A percentile compares a stretch with the other conserved stretches of the same genome.
phyloP scores from a whole-genome alignment of 2,797 vertebrate species.

The Lithobates sylvaticus region DNA sequence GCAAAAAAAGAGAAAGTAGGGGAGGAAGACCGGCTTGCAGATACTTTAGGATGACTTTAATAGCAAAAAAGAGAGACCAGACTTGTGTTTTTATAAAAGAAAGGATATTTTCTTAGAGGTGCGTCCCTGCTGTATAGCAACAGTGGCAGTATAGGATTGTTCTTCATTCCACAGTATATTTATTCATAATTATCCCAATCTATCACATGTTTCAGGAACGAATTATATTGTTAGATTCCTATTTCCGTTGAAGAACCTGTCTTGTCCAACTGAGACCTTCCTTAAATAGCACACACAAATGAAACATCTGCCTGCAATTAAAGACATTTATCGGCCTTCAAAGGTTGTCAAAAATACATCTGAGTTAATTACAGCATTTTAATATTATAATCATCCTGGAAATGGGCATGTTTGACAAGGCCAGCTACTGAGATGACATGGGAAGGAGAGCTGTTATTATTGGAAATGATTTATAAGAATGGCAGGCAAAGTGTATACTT shows the following conservation, averaged over 20 bases:
- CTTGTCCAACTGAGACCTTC: constrained; percentile 18
- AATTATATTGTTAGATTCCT: constrained; percentile 13
- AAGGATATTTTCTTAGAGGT: no score
- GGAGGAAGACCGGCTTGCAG: no score
- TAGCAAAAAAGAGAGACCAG: no score
- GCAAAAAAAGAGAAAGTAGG: no score
- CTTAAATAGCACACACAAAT: constrained; percentile 16
- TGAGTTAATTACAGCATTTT: constrained; percentile 42
- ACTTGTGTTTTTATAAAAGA: no score
- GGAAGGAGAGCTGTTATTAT: background rate
- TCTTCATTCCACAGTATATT: background rate
- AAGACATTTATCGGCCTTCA: constrained; percentile 29
- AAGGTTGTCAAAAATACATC: constrained; percentile 54
- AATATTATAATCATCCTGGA: constrained; percentile 45
- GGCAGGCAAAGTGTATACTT: no score
- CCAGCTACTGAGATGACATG: constrained; percentile 8
- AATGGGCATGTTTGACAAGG: constrained; percentile 13
- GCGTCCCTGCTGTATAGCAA: background rate
- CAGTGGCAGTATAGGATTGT: background rate
- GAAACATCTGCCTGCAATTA: constrained; percentile 57
- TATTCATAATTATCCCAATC: background rate
- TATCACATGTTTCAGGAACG: background rate
- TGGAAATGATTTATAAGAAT: no score
- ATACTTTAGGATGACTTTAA: no score
- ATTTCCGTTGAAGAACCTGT: background rate